These are phyloP conservation scores for Geotrupes spiniger DNA, from an alignment of 2,888 invertebrate genomes.

Conservation along the genomic window DNA sequence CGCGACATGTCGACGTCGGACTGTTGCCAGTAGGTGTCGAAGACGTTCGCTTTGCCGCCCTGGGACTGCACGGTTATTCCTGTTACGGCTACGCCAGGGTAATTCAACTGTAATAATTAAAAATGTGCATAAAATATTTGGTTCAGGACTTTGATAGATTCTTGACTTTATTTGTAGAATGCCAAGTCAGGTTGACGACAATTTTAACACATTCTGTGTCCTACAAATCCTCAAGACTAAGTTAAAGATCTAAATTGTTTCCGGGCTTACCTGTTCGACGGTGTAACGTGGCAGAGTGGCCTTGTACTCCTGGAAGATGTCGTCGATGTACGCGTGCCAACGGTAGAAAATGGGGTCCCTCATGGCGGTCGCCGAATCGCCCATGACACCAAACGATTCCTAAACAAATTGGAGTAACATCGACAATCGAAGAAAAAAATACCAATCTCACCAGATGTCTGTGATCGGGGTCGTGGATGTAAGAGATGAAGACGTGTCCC, in stretches of 20 bases:
- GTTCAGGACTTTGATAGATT: background rate
- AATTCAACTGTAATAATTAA: conserved; percentile 56
- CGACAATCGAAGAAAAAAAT: background rate
- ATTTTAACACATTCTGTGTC: too few relatives aligned
- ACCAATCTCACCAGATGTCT: conserved; percentile 59
- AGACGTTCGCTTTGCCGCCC: conserved; percentile 55
- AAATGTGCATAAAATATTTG: background rate
- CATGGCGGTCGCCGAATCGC: conserved; percentile 82
- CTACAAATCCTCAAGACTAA: background rate
- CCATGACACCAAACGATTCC: conserved; percentile 81
- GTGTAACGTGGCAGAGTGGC: conserved; percentile 65
- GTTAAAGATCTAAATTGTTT: background rate
- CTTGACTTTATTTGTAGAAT: too few relatives aligned
- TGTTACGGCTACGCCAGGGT: conserved; percentile 61
- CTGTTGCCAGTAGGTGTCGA: conserved; percentile 77
- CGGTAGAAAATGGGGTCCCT: conserved; percentile 84
- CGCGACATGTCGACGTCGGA: conserved; percentile 73
- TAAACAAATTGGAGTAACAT: conserved; percentile 39
- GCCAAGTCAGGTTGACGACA: too few relatives aligned
- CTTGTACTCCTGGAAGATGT: conserved; percentile 75
- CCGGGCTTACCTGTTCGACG: conserved; percentile 52
- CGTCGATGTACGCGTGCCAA: conserved; percentile 79
- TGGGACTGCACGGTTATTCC: conserved; percentile 55
- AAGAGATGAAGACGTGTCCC: conserved; percentile 76
- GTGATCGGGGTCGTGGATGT: conserved; percentile 78